Evolutionary conservation across 2,113 vertebrate genomes (phyloP).

Genomic region (Tupaia tana): DNA sequence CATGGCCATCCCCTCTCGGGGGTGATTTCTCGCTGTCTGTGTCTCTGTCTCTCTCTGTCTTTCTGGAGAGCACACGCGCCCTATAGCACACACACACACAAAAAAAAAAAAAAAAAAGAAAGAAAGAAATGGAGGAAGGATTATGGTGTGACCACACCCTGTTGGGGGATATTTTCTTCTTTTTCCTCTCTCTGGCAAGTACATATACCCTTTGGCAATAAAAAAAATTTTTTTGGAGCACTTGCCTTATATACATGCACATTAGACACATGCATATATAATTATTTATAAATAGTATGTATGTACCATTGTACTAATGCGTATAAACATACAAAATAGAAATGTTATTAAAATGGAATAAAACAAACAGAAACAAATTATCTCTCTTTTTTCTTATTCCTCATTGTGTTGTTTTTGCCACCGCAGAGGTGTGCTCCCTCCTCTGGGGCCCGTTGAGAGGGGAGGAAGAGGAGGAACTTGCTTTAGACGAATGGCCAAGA

Average conservation of each 20-base stretch:
- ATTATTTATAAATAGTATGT: neutral
- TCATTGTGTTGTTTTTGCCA: neutral
- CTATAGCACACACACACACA: no score
- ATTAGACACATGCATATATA: neutral
- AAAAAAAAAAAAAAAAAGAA: no score
- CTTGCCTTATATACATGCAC: neutral
- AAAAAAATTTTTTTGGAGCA: neutral
- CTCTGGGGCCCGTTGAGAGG: neutral
- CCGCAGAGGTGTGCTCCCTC: fast-evolving
- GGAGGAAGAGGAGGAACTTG: neutral
- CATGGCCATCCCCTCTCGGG: no score
- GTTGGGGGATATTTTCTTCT: no score
- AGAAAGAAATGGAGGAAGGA: no score
- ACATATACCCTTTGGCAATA: no score
- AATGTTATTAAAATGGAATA: neutral
- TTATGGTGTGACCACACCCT: no score
- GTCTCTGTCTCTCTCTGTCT: no score
- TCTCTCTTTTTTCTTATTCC: neutral
- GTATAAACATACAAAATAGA: neutral
- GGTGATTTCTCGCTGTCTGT: no score
- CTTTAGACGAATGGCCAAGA: neutral
- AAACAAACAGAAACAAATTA: neutral
- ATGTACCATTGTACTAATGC: neutral
- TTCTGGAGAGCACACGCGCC: no score
- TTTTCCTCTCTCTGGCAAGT: no score